Conservation (phyloP, 2,888 invertebrate species). For the Cephalotes varians region DNA sequence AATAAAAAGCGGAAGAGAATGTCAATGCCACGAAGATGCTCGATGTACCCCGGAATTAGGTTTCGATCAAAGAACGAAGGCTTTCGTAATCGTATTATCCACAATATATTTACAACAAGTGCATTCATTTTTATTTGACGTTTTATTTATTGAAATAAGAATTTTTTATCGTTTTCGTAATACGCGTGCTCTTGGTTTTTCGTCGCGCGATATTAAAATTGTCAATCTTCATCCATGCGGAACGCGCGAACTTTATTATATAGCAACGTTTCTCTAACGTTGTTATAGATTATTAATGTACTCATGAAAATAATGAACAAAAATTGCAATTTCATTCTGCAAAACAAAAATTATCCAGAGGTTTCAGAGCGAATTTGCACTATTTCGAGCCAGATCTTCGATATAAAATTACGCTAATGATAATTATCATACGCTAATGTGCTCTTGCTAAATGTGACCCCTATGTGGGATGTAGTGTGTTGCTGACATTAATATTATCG, state of each 20-base stretch:
- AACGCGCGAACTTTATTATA: constrained; percentile 21
- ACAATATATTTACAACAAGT: constrained; percentile 1
- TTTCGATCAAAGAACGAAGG: neutral
- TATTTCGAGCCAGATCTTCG: neutral
- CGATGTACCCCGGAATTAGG: constrained; percentile 50
- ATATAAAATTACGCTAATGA: constrained; percentile 39
- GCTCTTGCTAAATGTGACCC: constrained; percentile 38
- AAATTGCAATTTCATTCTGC: constrained; percentile 10
- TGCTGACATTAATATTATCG: constrained; percentile 53
- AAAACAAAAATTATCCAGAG: constrained; percentile 12
- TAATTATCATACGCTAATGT: constrained; percentile 40
- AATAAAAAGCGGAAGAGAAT: constrained; percentile 20
- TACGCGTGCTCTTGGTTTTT: neutral
- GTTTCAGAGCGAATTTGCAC: neutral
- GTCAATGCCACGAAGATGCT: neutral
- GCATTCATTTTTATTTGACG: neutral
- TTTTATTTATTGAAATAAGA: neutral
- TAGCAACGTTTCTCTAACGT: constrained; percentile 1
- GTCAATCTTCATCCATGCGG: neutral
- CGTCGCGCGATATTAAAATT: neutral
- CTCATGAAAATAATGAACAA: constrained; percentile 2
- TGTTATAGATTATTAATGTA: constrained; percentile 24
- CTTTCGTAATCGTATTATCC: neutral
- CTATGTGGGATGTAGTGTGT: neutral
- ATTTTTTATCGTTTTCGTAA: constrained; percentile 9